phyloP scores from a whole-genome alignment of 2,113 vertebrate genomes.

The Lycaon pictus region DNA sequence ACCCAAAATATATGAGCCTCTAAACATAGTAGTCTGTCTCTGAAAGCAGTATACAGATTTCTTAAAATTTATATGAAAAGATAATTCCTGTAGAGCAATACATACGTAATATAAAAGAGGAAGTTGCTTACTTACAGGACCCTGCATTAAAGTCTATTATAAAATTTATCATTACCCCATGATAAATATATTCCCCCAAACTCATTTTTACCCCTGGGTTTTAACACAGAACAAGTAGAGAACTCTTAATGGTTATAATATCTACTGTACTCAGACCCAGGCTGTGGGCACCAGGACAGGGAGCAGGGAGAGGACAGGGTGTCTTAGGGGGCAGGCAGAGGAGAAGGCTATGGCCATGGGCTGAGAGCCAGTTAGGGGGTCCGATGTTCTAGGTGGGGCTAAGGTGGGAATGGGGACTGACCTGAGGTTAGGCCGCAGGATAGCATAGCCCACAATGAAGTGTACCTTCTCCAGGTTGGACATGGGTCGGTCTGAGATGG shows the following conservation, averaged over 20 bases:
- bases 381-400: background rate
- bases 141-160: background rate
- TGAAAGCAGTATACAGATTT: background rate
- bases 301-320: background rate
- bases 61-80: background rate
- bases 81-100: conserved; percentile 20
- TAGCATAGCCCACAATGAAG: conserved; percentile 93
- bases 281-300: background rate
- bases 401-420: conserved; percentile 71
- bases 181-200: background rate
- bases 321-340: no score
- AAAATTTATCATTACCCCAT: background rate
- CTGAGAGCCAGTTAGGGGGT: background rate
- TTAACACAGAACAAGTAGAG: background rate
- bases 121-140: background rate
- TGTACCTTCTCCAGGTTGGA: conserved; percentile 96
- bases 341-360: background rate
- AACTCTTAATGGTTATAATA: background rate
- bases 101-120: background rate
- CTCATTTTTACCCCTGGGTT: background rate
- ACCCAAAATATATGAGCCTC: background rate
- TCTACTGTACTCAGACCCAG: background rate
- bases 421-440: conserved; percentile 94
- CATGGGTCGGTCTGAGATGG: conserved; percentile 91
- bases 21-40: background rate